Percentiles rank a stretch among this genome's conserved stretches.
phyloP scores from a whole-genome alignment of 2,113 vertebrate genomes.

The Semnornis frantzii region DNA sequence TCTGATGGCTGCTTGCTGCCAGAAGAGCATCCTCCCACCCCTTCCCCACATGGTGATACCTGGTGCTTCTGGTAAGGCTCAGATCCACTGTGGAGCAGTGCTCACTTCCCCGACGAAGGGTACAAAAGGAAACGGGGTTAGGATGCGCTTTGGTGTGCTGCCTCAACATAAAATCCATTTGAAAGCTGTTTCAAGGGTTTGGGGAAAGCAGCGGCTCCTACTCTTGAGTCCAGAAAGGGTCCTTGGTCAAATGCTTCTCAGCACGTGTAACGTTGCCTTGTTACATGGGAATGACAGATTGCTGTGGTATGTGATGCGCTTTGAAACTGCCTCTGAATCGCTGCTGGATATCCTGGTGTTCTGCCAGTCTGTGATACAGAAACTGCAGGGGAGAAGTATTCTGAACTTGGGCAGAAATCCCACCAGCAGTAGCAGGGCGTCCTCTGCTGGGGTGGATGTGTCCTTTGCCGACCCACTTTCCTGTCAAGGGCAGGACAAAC shows the following conservation, averaged over 20 bases:
- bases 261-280: background rate
- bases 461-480: background rate
- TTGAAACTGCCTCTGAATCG: background rate
- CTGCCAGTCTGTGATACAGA: background rate
- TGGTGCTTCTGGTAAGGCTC: background rate
- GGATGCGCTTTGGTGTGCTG: too few relatives aligned
- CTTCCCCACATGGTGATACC: rapidly evolving
- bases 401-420: rapidly evolving
- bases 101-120: rapidly evolving
- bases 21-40: background rate
- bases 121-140: rapidly evolving
- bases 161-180: rapidly evolving
- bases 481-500: background rate
- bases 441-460: background rate
- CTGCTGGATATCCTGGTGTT: background rate
- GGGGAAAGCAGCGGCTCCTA: background rate
- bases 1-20: background rate
- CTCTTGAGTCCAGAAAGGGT: background rate
- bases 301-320: background rate
- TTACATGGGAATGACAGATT: background rate
- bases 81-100: rapidly evolving
- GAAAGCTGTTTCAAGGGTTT: background rate
- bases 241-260: background rate
- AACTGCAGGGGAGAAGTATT: rapidly evolving
- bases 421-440: rapidly evolving